Percentiles rank a stretch among this genome's conserved stretches.
These are phyloP conservation scores for Porites lobata DNA, from an alignment of 92 coral and sea anemone genomes.

Conservation along the genomic window DNA sequence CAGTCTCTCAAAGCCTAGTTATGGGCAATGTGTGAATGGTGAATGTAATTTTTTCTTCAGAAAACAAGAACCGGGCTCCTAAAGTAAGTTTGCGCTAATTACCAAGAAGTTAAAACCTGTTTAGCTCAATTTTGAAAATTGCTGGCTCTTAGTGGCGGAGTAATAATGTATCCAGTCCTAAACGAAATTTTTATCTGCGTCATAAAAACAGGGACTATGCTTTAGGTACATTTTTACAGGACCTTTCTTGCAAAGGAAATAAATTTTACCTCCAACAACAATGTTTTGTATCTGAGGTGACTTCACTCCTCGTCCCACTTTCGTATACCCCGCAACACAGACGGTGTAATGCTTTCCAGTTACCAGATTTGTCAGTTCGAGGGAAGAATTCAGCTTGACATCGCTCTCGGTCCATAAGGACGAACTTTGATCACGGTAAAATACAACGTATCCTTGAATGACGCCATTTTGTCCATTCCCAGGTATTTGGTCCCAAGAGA, in stretches of 20 bases:
- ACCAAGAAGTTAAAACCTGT: too few species aligned
- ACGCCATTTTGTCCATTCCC: constrained; percentile 40
- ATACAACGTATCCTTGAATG: constrained; percentile 60
- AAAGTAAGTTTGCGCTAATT: too few species aligned
- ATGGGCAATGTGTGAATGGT: too few species aligned
- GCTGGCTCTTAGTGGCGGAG: too few species aligned
- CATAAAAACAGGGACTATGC: too few species aligned
- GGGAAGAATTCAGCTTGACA: not conserved
- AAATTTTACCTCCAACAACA: constrained; percentile 24
- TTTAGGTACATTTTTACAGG: too few species aligned
- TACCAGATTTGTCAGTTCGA: constrained; percentile 23
- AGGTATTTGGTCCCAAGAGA: constrained; percentile 62
- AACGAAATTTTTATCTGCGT: too few species aligned
- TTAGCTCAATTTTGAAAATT: too few species aligned
- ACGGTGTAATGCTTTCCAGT: constrained; percentile 52
- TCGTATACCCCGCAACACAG: constrained; percentile 73
- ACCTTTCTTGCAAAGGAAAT: not conserved
- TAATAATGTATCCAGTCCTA: too few species aligned
- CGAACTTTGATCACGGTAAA: constrained; percentile 16
- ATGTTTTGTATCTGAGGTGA: not conserved
- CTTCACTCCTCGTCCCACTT: constrained; percentile 53
- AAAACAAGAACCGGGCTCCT: too few species aligned
- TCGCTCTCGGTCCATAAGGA: not conserved
- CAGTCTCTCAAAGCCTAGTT: too few species aligned
- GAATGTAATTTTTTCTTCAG: too few species aligned